Evolutionary conservation across 2,888 invertebrate species (phyloP), one percentile per base, ranked within the genome.

Genomic region (Eudemis profundana): DNA sequence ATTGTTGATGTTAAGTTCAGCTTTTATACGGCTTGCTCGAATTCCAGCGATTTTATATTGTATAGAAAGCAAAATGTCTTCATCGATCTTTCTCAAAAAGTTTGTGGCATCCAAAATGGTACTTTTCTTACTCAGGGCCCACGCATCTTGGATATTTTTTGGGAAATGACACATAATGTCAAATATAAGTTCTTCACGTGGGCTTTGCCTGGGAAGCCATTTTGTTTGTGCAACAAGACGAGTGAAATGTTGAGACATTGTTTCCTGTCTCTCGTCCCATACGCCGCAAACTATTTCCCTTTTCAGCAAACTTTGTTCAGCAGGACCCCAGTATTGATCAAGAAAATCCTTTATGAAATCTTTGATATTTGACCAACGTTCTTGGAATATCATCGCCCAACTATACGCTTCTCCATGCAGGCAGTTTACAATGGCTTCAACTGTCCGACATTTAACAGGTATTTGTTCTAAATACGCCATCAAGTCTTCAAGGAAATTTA

Each of bases 131-230:
- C 17, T 50, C 1, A 1, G 10, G 0, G 8, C 2, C 60, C 60
- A 61, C 10, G 17, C n/a, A n/a, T 4, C 3, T 4, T 15, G 50
- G 4, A 61, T 17, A 27, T 42, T 8, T 1, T 29, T 10, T 4
- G 61, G 44, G 10, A 29, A 61, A 46, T 53, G 61, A 3, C 7
- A 4, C 33, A 61, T 61, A 4, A 61, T 61, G 3, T 61, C 51
- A 17, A 1, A 36, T 7, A 46, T 2, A 3, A 61, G 23, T 15
- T 61, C 15, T 14, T 61, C 33, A 3, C 53, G 36, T 15, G 29
- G n/a, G 7, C 44, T 61, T 36, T 5, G 3, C 5, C 50, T 40
- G 10, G 50, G 19, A 4, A 61, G 61, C 33, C 42, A 51, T 44
- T 17, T 61, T 14, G 61, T 29, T 42, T 42, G 61, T 10, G 27